phyloP scores from a whole-genome alignment of 2,113 vertebrate species.

The Parus major region DNA sequence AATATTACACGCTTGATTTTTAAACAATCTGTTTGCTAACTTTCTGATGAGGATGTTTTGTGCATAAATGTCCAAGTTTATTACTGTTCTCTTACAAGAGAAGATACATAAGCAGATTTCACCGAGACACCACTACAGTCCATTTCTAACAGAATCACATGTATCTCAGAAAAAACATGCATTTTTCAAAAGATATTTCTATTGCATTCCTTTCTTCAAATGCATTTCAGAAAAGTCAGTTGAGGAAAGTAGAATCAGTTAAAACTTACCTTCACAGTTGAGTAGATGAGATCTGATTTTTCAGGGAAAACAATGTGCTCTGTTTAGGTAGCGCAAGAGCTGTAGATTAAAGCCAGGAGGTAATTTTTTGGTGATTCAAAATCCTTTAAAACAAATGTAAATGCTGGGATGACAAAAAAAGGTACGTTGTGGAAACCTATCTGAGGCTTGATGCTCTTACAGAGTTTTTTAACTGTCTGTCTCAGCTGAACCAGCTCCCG shows the following conservation, averaged over 20 bases:
- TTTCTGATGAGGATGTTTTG: background rate
- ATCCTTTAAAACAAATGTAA: conserved; percentile 1
- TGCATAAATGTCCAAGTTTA: background rate
- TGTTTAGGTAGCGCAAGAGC: background rate
- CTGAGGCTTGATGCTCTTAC: conserved; percentile 44
- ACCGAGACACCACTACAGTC: background rate
- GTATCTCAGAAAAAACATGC: background rate
- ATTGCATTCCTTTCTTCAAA: background rate
- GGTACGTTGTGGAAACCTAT: background rate
- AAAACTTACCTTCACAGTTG: conserved; percentile 70
- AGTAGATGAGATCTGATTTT: conserved; percentile 1
- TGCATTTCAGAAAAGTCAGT: background rate
- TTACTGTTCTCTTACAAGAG: background rate
- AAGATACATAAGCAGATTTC: background rate
- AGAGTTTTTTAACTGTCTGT: conserved; percentile 68
- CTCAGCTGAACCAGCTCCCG: conserved; percentile 70
- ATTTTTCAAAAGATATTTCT: background rate
- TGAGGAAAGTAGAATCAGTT: background rate
- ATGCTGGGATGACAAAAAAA: background rate
- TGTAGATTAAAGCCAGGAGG: conserved; percentile 19
- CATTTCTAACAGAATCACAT: background rate
- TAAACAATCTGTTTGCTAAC: background rate
- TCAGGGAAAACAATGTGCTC: background rate
- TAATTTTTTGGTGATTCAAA: background rate
- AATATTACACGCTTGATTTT: background rate